Evolutionary conservation across 2,113 vertebrate genomes (phyloP).

Genomic region (Crocuta crocuta): DNA sequence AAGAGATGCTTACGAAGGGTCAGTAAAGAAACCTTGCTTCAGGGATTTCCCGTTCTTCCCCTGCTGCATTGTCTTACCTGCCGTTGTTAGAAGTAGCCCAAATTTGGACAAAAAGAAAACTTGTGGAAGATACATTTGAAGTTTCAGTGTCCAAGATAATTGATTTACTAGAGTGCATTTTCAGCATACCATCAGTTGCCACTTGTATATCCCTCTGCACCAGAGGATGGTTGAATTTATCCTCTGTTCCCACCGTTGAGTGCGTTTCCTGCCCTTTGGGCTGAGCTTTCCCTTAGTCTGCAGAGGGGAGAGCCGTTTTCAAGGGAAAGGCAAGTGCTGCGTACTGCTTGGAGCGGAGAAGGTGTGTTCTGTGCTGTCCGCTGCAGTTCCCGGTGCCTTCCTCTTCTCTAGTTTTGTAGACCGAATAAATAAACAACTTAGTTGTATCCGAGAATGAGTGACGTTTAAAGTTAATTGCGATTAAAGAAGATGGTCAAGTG

Average conservation of each 20-base stretch:
- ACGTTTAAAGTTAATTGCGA: conserved; percentile 25
- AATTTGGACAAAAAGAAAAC: background rate
- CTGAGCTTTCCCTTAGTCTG: background rate
- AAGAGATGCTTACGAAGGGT: background rate
- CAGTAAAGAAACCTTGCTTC: background rate
- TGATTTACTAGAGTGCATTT: background rate
- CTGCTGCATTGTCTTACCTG: background rate
- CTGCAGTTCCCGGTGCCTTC: background rate
- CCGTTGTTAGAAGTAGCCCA: conserved; percentile 4
- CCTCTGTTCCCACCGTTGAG: background rate
- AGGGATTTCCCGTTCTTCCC: background rate
- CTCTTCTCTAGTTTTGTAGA: background rate
- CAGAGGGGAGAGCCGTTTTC: background rate
- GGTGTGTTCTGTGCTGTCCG: background rate
- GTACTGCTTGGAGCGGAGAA: background rate
- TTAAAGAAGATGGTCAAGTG: background rate
- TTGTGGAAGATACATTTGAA: background rate
- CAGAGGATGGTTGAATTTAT: background rate
- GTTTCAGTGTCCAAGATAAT: background rate
- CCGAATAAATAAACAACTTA: background rate
- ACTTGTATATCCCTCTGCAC: background rate
- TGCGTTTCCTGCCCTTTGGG: background rate
- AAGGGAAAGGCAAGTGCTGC: background rate
- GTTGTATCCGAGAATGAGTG: background rate
- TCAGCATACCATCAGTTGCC: background rate